Conservation (phyloP, 2,113 vertebrate species). For the Numenius arquata region DNA sequence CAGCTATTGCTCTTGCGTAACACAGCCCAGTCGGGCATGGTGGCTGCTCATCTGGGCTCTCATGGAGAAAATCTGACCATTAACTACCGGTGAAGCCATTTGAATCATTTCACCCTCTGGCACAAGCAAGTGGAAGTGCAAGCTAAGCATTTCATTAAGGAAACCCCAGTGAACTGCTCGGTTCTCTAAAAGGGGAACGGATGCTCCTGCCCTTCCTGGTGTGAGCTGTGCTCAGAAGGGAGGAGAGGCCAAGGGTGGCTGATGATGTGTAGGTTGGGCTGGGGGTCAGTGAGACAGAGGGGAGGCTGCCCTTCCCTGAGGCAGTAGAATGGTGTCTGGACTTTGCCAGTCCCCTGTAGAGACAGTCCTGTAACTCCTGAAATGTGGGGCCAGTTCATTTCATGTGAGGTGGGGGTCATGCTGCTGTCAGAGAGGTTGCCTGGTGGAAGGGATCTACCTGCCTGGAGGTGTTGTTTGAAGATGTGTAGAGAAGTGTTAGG, state of each 20-base stretch:
- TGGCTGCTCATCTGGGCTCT: conserved; percentile 19
- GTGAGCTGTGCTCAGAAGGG: not conserved
- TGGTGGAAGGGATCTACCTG: not conserved
- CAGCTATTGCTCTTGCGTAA: conserved; percentile 55
- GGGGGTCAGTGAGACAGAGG: not conserved
- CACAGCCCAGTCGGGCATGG: not conserved
- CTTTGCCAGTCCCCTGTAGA: fast-evolving
- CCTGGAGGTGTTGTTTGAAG: not conserved
- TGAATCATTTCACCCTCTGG: conserved; percentile 7
- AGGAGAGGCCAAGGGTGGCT: not conserved
- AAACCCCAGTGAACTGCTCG: not conserved
- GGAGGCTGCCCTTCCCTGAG: not conserved
- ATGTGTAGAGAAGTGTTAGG: not conserved
- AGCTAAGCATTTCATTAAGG: not conserved
- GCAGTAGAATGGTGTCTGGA: not conserved
- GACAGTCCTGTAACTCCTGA: not conserved
- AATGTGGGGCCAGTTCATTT: not conserved
- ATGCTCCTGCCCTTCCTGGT: not conserved
- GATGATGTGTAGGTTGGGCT: not conserved
- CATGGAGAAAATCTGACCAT: conserved; percentile 32
- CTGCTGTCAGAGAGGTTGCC: not conserved
- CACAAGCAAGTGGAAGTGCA: not conserved
- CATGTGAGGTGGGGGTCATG: not conserved
- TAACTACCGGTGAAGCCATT: not conserved
- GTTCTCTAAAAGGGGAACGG: not conserved